Evolutionary conservation across 1,140 invertebrate species (phyloP), one percentile per base, ranked within the genome.

Genomic region (Drosophila truncata): DNA sequence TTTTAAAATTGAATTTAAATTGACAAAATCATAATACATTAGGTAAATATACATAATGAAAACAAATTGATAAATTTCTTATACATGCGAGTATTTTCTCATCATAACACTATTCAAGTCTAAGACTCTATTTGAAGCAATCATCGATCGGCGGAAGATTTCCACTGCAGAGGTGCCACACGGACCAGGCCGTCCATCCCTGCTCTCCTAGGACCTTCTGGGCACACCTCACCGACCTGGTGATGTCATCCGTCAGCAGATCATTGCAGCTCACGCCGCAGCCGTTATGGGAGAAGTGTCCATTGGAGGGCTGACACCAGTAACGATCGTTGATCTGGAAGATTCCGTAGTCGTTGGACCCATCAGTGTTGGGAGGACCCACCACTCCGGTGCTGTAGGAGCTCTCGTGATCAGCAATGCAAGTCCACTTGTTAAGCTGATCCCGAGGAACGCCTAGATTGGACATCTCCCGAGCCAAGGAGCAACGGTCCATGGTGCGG

Each of bases 241-340:
- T 72, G 64, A 92, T 91, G 61, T 82, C 66, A 37, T 91, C 86
- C 27, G 46, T 78, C 41, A 92, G 27, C 14, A 91, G 69, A 8
- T 50, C 61, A 8, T 80, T 77, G 75, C 91, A 92, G 59, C 75
- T 81, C 1, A 81, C 16, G 5, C 20, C 35, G 8, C 82, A 85
- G 44, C 75, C 78, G 78, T 85, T 85, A 55, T 86, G 78, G 69
- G 87, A 90, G 70, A 75, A 70, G 27, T 16, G 87, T 18, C 39
- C 39, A 10, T 0, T 2, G 6, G 39, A n/a, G 3, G 39, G 84
- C 14, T 13, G 0, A 66, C 91, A 92, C 91, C 92, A 92, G 54
- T 80, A 92, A 37, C 65, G 62, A 63, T 90, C 67, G 58, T 92
- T 92, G 55, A 92, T 92, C 71, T 92, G 91, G 78, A 91, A 92